These are phyloP conservation scores for Macrostomum lignano DNA, from an alignment of 1,140 invertebrate species.

Conservation along the genomic window DNA sequence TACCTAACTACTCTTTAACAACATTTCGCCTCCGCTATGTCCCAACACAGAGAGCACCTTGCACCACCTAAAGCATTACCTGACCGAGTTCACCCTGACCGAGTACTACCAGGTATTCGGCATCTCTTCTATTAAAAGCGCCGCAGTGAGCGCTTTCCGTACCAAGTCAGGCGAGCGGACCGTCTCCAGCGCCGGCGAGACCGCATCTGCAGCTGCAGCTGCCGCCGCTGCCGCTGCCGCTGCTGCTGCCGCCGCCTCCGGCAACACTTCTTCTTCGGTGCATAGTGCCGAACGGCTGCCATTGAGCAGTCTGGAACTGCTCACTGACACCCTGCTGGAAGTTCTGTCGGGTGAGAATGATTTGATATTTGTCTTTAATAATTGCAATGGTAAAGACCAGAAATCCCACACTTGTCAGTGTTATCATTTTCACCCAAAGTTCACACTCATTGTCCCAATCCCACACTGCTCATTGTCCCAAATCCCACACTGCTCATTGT, in stretches of 20 bases:
- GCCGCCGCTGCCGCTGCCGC: background rate
- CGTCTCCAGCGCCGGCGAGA: background rate
- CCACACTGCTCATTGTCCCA: too few species aligned
- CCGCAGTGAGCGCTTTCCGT: conserved; percentile 60
- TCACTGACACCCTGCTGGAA: conserved; percentile 74
- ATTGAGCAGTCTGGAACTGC: conserved; percentile 62
- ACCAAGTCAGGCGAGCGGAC: background rate
- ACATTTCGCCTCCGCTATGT: too few species aligned
- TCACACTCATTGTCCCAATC: too few species aligned
- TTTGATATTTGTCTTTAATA: too few species aligned
- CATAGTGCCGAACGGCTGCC: conserved; percentile 31
- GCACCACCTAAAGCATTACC: conserved; percentile 53
- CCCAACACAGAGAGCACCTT: too few species aligned
- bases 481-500: too few species aligned
- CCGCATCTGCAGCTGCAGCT: background rate
- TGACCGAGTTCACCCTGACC: conserved; percentile 78
- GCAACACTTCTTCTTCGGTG: background rate
- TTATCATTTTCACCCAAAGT: too few species aligned
- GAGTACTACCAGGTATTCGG: conserved; percentile 89
- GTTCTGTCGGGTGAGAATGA: too few species aligned
- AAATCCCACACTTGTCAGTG: too few species aligned
- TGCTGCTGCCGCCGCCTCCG: background rate
- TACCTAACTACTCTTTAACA: too few species aligned
- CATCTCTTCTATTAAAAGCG: conserved; percentile 84
- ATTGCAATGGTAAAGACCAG: too few species aligned